Evolutionary conservation across 2,113 vertebrate species (phyloP).

Genomic region (Tachysurus vachellii): DNA sequence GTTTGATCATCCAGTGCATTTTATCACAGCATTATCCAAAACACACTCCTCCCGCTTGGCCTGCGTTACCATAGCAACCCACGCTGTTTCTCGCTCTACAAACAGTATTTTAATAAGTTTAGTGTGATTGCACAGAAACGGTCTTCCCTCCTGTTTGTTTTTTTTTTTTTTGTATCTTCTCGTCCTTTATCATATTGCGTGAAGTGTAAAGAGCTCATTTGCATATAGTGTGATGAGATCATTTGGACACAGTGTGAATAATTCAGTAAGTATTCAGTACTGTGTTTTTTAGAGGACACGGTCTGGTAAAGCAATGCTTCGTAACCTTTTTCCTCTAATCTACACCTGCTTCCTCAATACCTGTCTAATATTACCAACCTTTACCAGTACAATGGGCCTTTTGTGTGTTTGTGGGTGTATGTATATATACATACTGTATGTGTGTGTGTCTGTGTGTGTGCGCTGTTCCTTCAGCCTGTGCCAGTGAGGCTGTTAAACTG

Average conservation of each 20-base stretch:
- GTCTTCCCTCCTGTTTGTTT: not conserved
- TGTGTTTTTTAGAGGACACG: not conserved
- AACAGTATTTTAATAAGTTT: constrained; percentile 1
- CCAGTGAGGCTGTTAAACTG: constrained; percentile 59
- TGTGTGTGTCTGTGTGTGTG: not conserved
- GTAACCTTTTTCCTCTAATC: constrained; percentile 40
- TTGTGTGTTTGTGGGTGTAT: not conserved
- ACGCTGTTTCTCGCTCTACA: constrained; percentile 36
- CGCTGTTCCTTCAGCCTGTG: constrained; percentile 26
- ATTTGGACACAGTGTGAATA: constrained; percentile 19
- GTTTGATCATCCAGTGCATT: constrained; percentile 40
- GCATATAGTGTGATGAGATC: constrained; percentile 35
- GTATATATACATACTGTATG: not conserved
- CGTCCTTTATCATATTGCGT: not conserved
- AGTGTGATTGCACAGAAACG: constrained; percentile 18
- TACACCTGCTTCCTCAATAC: constrained; percentile 42
- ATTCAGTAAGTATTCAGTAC: constrained; percentile 10
- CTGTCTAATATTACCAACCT: constrained; percentile 49
- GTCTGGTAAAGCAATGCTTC: constrained; percentile 45
- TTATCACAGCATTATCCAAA: constrained; percentile 32
- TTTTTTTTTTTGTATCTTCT: not conserved
- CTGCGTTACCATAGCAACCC: constrained; percentile 49
- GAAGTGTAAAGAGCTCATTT: constrained; percentile 25
- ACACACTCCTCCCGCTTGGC: constrained; percentile 24
- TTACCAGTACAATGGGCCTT: constrained; percentile 43